phyloP scores from a whole-genome alignment of 2,888 invertebrate genomes.

The Brachynemurus nebulosus region DNA sequence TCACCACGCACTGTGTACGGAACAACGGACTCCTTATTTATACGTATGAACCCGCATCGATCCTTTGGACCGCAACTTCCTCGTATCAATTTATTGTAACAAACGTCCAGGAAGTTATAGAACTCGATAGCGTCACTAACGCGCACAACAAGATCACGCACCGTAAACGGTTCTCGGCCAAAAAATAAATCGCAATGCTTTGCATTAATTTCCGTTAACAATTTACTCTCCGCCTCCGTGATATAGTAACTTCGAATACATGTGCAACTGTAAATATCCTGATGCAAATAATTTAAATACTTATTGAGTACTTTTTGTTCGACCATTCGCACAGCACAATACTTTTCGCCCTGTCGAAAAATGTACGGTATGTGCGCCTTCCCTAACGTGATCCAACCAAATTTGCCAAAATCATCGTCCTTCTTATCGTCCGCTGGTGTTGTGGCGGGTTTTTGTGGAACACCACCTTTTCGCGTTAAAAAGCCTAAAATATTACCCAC shows the following conservation, averaged over 20 bases:
- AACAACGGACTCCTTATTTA: slow-evolving; percentile 86
- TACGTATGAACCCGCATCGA: slow-evolving; percentile 81
- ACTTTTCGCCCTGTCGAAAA: slow-evolving; percentile 67
- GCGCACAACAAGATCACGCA: slow-evolving; percentile 80
- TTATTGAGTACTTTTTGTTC: slow-evolving; percentile 82
- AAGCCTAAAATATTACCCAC: slow-evolving; percentile 18
- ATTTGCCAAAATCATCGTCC: slow-evolving; percentile 71
- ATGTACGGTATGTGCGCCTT: slow-evolving; percentile 81
- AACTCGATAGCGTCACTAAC: slow-evolving; percentile 80
- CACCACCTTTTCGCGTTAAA: slow-evolving; percentile 17
- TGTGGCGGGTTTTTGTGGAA: slow-evolving; percentile 28
- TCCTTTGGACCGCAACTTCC: slow-evolving; percentile 55
- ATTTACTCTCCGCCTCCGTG: slow-evolving; percentile 75
- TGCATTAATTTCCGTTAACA: slow-evolving; percentile 84
- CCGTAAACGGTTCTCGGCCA: slow-evolving; percentile 75
- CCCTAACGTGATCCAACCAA: slow-evolving; percentile 84
- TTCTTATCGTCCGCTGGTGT: slow-evolving; percentile 33
- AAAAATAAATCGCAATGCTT: slow-evolving; percentile 86
- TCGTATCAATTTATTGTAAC: slow-evolving; percentile 67
- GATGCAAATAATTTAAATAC: slow-evolving; percentile 76
- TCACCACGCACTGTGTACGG: slow-evolving; percentile 76
- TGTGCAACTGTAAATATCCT: slow-evolving; percentile 81
- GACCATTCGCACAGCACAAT: slow-evolving; percentile 88
- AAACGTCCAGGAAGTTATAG: slow-evolving; percentile 79
- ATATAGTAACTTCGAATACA: slow-evolving; percentile 88